Base-by-base conservation (phyloP, 2,888 invertebrate genomes). In the Drosophila nigritarsus region DNA sequence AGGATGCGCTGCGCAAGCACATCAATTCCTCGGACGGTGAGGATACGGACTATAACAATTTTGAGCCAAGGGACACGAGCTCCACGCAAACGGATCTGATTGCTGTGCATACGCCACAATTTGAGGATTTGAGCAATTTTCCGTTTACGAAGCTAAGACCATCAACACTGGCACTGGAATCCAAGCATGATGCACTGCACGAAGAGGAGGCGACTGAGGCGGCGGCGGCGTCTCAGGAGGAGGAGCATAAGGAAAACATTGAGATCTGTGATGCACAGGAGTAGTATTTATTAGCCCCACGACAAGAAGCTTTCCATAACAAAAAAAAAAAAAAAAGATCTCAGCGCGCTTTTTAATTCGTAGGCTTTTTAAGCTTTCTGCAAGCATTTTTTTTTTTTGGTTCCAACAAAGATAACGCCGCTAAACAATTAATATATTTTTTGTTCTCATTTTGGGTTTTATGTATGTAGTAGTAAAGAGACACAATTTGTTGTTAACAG, bases 81-180 rank as follows among this genome's bases (percentile, higher is more conserved):
- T 89, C 94, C 65, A 97, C 97, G 9, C 97, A 97, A 94, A 97
- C 97, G 0, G 97, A 97, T 93, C 95, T 97, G 80, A 94, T 95
- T 15, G 97, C 97, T 0, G 96, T 97, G 11, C 94, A 95, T 83
- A 96, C 97, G 7, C 97, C 97, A 8, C 96, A 96, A 94, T 95
- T 96, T 15, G 94, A 93, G 64, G 92, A 90, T 73, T 87, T 90
- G 61, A 92, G 92, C 60, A 93, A 92, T 62, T 94, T 94, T 80
- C 94, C 94, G 0, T 94, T 93, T 65, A 90, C 89, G 42, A 91
- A 92, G 62, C 71, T 90, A 38, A 87, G 93, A 30, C 93, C 93
- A 34, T 93, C 93, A 15, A 91, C 93, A 9, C 65, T 93, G 78
- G 91, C 92, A 40, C 78, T 93, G 49, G 92, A 89, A 4, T 73